Percentiles rank a stretch among this genome's conserved stretches.
Conservation (phyloP, 2,113 vertebrate genomes). For the Hypomesus transpacificus region DNA sequence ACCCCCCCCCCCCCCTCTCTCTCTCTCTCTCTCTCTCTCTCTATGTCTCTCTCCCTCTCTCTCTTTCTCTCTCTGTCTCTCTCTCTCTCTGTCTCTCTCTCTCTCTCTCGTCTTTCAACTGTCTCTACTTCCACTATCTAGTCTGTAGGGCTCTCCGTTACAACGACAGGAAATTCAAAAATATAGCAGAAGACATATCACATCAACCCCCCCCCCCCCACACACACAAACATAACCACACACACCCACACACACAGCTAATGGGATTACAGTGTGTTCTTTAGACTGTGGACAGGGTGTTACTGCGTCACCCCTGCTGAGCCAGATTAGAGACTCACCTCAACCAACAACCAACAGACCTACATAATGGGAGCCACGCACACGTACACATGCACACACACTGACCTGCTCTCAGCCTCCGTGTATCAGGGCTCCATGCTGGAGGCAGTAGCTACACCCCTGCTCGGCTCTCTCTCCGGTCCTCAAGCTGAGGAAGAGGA, state of each 20-base stretch:
- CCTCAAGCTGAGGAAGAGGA: conserved; percentile 44
- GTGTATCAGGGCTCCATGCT: conserved; percentile 54
- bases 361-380: not conserved
- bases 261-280: conserved; percentile 11
- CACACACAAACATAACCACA: not conserved
- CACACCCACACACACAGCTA: not conserved
- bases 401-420: conserved; percentile 45
- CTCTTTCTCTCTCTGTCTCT: not conserved
- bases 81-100: not conserved
- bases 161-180: not conserved
- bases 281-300: not conserved
- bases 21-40: not conserved
- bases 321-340: conserved; percentile 19
- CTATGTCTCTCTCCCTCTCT: not conserved
- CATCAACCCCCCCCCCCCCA: not conserved
- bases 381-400: conserved; percentile 10
- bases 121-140: not conserved
- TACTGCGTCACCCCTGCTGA: conserved; percentile 15
- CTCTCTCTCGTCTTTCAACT: not conserved
- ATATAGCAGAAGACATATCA: not conserved
- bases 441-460: conserved; percentile 49
- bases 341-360: not conserved
- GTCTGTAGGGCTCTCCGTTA: not conserved
- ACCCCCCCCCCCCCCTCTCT: too few relatives aligned
- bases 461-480: conserved; percentile 37